Evolutionary conservation across 2,797 vertebrate genomes (phyloP).

Genomic region (Hoplostethus mediterraneus): DNA sequence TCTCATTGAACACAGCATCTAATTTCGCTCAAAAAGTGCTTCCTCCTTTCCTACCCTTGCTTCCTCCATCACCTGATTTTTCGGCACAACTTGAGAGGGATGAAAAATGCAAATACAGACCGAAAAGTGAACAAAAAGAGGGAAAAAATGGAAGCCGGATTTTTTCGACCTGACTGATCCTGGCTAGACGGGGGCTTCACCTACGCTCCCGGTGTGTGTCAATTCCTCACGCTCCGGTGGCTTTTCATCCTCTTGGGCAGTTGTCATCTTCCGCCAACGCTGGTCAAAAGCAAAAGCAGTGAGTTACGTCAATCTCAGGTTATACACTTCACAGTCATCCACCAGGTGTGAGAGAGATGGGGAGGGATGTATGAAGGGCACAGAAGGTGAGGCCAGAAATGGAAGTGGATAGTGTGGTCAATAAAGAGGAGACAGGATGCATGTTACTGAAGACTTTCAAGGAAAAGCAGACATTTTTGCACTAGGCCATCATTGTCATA

Average conservation of each 20-base stretch:
- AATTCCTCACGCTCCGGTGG: conserved; percentile 79
- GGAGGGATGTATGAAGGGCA: background rate
- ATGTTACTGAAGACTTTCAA: too few relatives aligned
- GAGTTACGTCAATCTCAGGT: conserved; percentile 24
- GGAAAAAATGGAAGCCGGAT: conserved; percentile 13
- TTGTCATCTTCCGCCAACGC: conserved; percentile 90
- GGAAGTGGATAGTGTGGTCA: too few relatives aligned
- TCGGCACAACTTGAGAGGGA: conserved; percentile 1
- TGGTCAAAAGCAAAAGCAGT: conserved; percentile 65
- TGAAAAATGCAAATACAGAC: conserved; percentile 22
- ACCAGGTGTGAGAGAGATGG: background rate
- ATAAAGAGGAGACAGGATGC: too few relatives aligned
- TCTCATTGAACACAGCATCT: conserved; percentile 1
- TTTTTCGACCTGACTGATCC: conserved; percentile 51
- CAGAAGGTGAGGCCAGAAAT: background rate
- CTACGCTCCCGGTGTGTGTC: conserved; percentile 70
- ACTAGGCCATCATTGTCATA: too few relatives aligned
- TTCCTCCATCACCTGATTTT: background rate
- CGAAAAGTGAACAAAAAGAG: conserved; percentile 12
- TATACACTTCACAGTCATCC: background rate
- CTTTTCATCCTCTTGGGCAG: conserved; percentile 75
- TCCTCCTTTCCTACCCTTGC: background rate
- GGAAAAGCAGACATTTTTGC: too few relatives aligned
- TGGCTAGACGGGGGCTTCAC: conserved; percentile 80
- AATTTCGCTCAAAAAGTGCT: conserved; percentile 8